These are phyloP conservation scores for Tetrao urogallus DNA, from an alignment of 2,113 vertebrate genomes.

Conservation along the genomic window DNA sequence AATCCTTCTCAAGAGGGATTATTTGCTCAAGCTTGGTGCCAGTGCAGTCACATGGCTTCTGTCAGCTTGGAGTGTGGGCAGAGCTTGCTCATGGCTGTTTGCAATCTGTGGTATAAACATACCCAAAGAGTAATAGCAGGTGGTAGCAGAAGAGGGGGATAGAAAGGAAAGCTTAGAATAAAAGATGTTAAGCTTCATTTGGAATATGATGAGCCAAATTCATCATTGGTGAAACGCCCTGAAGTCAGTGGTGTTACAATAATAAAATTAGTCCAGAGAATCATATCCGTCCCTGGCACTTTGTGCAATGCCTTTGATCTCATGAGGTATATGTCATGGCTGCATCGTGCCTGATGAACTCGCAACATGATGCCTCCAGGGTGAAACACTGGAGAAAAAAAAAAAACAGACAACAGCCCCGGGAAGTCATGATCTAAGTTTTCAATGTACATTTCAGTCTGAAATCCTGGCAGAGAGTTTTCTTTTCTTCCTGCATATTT, in stretches of 20 bases:
- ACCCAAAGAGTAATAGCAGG: slow-evolving; percentile 67
- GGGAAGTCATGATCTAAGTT: slow-evolving; percentile 11
- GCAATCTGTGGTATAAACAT: slow-evolving; percentile 67
- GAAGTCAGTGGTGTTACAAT: slow-evolving; percentile 53
- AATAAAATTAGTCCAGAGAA: slow-evolving; percentile 55
- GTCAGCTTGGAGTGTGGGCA: slow-evolving; percentile 65
- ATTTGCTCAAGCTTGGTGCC: slow-evolving; percentile 59
- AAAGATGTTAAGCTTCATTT: slow-evolving; percentile 69
- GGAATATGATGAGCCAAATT: slow-evolving; percentile 53
- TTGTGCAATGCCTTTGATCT: slow-evolving; percentile 41
- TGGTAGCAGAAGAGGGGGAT: slow-evolving; percentile 64
- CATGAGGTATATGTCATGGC: slow-evolving; percentile 36
- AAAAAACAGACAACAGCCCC: neutral
- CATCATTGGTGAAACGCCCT: slow-evolving; percentile 39
- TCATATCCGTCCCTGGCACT: slow-evolving; percentile 10
- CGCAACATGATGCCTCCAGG: neutral
- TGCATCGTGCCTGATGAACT: slow-evolving; percentile 26
- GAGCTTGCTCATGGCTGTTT: slow-evolving; percentile 68
- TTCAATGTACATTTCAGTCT: neutral
- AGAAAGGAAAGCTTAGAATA: slow-evolving; percentile 54
- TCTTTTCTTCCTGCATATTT: slow-evolving; percentile 20
- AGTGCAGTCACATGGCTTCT: slow-evolving; percentile 57
- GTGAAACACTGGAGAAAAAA: neutral
- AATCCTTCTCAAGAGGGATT: slow-evolving; percentile 41
- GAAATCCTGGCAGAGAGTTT: slow-evolving; percentile 13